Conservation (phyloP, 2,113 vertebrate genomes). For the Panthera tigris region DNA sequence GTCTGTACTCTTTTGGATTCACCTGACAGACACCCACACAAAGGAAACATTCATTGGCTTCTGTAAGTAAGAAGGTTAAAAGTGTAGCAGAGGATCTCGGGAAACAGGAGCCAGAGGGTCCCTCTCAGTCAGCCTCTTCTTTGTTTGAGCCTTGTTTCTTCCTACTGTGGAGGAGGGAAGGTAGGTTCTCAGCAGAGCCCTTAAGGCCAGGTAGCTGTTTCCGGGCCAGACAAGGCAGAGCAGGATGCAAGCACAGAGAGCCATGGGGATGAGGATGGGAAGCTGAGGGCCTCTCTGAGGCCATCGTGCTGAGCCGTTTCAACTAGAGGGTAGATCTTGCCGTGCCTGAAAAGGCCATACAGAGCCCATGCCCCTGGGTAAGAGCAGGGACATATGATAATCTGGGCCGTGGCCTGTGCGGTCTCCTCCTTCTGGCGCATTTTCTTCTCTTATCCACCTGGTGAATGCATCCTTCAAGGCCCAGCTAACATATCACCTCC, state of each 20-base stretch:
- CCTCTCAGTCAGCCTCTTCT: neutral
- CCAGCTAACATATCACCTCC: neutral
- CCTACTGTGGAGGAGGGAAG: neutral
- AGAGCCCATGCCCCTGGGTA: neutral
- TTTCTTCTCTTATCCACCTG: neutral
- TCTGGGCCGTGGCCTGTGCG: neutral
- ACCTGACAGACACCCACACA: neutral
- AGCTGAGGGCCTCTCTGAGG: neutral
- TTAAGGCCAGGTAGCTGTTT: neutral
- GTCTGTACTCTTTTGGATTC: neutral
- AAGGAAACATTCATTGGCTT: neutral
- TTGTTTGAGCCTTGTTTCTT: neutral
- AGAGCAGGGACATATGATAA: neutral
- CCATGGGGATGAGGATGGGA: neutral
- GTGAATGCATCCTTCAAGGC: neutral
- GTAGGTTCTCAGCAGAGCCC: neutral
- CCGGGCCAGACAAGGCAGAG: neutral
- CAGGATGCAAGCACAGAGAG: neutral
- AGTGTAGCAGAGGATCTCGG: neutral
- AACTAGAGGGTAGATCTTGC: neutral
- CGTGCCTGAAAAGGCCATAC: neutral
- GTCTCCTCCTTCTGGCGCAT: accelerated
- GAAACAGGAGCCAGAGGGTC: neutral
- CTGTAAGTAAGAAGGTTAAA: neutral
- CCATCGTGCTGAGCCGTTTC: neutral